These are phyloP conservation scores for Pararge aegeria DNA, from an alignment of 1,140 invertebrate species.

Conservation along the genomic window DNA sequence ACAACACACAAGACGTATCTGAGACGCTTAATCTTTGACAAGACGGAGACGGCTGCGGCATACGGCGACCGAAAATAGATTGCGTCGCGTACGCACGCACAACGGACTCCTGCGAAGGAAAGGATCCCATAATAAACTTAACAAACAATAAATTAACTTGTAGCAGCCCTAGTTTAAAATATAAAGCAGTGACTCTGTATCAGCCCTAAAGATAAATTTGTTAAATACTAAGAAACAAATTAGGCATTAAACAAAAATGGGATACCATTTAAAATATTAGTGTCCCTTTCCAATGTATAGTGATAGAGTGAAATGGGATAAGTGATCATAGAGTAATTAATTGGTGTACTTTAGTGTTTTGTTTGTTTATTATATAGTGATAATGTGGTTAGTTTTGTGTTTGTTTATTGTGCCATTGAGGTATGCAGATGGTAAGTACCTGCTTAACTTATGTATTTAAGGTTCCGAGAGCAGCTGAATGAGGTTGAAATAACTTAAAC, in stretches of 20 bases:
- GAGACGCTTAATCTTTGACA: constrained; percentile 43
- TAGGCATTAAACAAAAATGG: constrained; percentile 18
- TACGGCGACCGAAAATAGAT: constrained; percentile 61
- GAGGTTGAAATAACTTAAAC: too few relatives aligned
- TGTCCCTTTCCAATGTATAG: constrained; percentile 17
- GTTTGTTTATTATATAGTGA: constrained; percentile 40
- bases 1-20: background rate
- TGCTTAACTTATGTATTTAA: background rate
- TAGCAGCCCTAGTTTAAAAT: background rate
- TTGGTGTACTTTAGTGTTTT: constrained; percentile 19
- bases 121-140: constrained; percentile 47
- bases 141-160: constrained; percentile 16
- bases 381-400: constrained; percentile 39
- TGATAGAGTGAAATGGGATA: constrained; percentile 34
- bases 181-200: too few relatives aligned
- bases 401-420: constrained; percentile 20
- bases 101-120: constrained; percentile 52
- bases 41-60: constrained; percentile 55
- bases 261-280: constrained; percentile 7
- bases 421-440: constrained; percentile 27
- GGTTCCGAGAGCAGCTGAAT: too few relatives aligned
- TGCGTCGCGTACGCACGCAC: constrained; percentile 40
- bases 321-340: constrained; percentile 16
- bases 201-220: too few relatives aligned
- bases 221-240: background rate